Evolutionary conservation across 92 coral and sea anemone genomes (phyloP).

Genomic region (Epizoanthus stellaris): DNA sequence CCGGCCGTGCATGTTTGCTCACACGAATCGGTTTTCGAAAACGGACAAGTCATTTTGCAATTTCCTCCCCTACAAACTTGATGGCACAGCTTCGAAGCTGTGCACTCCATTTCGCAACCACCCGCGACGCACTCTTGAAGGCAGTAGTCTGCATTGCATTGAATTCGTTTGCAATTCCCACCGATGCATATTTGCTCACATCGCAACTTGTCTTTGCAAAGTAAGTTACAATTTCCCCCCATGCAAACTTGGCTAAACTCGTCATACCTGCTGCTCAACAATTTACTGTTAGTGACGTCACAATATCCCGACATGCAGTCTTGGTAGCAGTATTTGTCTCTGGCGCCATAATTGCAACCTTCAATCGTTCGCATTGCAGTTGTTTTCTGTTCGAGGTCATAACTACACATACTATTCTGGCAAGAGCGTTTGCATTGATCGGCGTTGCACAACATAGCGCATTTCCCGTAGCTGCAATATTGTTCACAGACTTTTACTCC

Average conservation of each 20-base stretch:
- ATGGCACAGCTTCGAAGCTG: constrained; percentile 65
- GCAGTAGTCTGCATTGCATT: constrained; percentile 78
- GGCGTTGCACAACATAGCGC: constrained; percentile 78
- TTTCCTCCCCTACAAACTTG: constrained; percentile 86
- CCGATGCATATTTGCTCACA: constrained; percentile 88
- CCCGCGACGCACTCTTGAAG: constrained; percentile 88
- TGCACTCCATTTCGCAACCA: constrained; percentile 84
- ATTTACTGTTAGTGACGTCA: constrained; percentile 43
- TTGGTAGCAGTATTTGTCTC: constrained; percentile 66
- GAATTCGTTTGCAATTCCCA: constrained; percentile 72
- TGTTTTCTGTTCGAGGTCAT: background rate
- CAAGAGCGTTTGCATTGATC: constrained; percentile 70
- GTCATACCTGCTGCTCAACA: constrained; percentile 22
- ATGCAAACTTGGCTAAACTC: constrained; percentile 78
- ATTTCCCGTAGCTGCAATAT: constrained; percentile 75
- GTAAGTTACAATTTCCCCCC: constrained; percentile 79
- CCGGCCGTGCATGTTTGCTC: constrained; percentile 83
- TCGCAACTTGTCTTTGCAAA: constrained; percentile 68
- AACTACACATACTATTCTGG: constrained; percentile 65
- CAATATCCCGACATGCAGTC: constrained; percentile 80
- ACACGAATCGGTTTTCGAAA: constrained; percentile 58
- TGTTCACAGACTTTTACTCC: constrained; percentile 84
- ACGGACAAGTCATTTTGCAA: constrained; percentile 81
- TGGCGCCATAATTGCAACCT: constrained; percentile 57
- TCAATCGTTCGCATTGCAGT: constrained; percentile 36